Conservation (phyloP, 2,113 vertebrate genomes). For the Psettodes erumei region DNA sequence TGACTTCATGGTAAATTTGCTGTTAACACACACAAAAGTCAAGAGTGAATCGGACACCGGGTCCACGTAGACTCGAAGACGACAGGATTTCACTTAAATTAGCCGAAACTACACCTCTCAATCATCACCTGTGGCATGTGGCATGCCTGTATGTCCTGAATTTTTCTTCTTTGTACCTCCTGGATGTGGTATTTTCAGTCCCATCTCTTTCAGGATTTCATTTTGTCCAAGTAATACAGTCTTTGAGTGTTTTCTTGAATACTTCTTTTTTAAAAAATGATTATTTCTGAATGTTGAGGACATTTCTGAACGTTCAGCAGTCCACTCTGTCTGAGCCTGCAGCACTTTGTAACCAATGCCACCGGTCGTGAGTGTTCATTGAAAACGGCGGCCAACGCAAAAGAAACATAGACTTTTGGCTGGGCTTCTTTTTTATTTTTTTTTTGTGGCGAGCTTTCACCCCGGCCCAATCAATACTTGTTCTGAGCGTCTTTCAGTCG, state of each 20-base stretch:
- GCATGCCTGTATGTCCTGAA: not conserved
- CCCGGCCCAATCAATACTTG: not conserved
- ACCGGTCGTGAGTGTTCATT: slow-evolving; percentile 5
- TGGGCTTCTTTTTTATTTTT: not conserved
- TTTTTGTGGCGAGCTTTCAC: slow-evolving; percentile 2
- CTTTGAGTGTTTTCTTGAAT: slow-evolving; percentile 18
- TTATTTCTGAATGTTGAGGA: slow-evolving; percentile 7
- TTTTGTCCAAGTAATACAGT: slow-evolving; percentile 12
- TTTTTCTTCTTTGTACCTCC: not conserved
- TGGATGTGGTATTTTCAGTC: slow-evolving; percentile 29
- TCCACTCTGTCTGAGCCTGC: not conserved
- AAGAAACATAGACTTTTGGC: not conserved
- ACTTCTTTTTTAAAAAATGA: too few species aligned
- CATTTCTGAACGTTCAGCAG: not conserved
- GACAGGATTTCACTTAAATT: slow-evolving; percentile 30
- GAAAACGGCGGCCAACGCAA: slow-evolving; percentile 3
- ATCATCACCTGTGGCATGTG: slow-evolving; percentile 19
- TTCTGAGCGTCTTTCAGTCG: not conserved
- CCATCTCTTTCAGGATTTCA: not conserved
- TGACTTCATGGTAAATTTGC: slow-evolving; percentile 28
- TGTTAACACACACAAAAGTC: slow-evolving; percentile 33
- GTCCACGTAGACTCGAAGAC: slow-evolving; percentile 19
- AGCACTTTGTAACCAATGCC: not conserved
- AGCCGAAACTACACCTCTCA: slow-evolving; percentile 40
- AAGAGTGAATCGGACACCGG: slow-evolving; percentile 21